Base-by-base conservation (phyloP, 1,140 invertebrate species). In the Streblospio benedicti region DNA sequence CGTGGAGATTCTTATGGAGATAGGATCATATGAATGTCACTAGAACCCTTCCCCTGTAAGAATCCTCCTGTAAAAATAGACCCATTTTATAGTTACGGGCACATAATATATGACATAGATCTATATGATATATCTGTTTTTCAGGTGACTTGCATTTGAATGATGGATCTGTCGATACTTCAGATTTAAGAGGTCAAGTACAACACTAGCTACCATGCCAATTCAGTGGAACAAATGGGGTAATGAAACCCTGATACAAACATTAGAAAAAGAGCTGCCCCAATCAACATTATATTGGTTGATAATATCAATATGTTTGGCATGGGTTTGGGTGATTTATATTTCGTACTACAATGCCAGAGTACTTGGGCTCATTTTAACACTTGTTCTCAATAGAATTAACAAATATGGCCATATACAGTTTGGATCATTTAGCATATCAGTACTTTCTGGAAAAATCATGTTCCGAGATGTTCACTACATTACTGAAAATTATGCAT, bases 381-480 rank as follows among this genome's bases (percentile, higher is more conserved):
- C 93, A 27, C 87, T 87, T 77, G 81, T 95, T 49, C 81, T 93
- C 25, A 97, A 96, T 79, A 85, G 85, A 71, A 89, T 95, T 76
- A 85, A 90, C 70, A 67, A 70, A 60, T 71, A 86, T 89, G 90
- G 90, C 64, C 89, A 91, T 78, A 85, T 95, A 67, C 88, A 89
- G 83, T 88, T 95, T 76, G 92, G 93, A 61, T 97, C 95, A 16
- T 86, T 98, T 68, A 93, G 92, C 1, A 79, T 96, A 35, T 93
- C 93, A 79, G 89, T 92, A 28, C 80, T 98, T 62, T 92, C 93
- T 64, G 96, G 96, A 2, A 98, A 98, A 81, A 89, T 98, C 41
- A 99, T 99, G 95, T 97, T 98, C 80, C 83, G 93, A 65, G 92
- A 97, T 82, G 84, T 98, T 70, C 86, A 91, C 51, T 95, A 91